These are phyloP conservation scores for Ditylenchus dipsaci DNA, from an alignment of 1,140 invertebrate species.

Conservation along the genomic window DNA sequence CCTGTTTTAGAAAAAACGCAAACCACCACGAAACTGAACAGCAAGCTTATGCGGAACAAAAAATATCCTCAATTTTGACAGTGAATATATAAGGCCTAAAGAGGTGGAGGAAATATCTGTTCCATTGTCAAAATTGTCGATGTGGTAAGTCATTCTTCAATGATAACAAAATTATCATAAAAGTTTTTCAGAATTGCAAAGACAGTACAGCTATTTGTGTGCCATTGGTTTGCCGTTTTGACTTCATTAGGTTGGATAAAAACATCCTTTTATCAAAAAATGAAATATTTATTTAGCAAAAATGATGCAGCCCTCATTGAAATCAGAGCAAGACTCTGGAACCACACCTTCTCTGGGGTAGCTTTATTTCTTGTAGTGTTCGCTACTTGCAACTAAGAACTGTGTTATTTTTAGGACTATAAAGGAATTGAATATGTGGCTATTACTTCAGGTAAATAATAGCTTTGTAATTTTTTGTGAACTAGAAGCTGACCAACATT, in stretches of 20 bases:
- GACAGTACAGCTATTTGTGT: slow-evolving; percentile 29
- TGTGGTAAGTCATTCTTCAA: slow-evolving; percentile 25
- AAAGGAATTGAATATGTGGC: slow-evolving; percentile 41
- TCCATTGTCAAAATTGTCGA: slow-evolving; percentile 34
- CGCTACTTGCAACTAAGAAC: slow-evolving; percentile 9
- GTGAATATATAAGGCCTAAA: slow-evolving; percentile 29
- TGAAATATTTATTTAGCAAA: slow-evolving; percentile 34
- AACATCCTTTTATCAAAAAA: background rate
- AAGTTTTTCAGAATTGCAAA: slow-evolving; percentile 36
- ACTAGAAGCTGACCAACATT: no score
- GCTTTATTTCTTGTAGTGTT: slow-evolving; percentile 10
- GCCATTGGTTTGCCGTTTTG: slow-evolving; percentile 38
- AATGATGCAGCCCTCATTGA: slow-evolving; percentile 42
- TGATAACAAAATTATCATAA: background rate
- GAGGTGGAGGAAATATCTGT: slow-evolving; percentile 33
- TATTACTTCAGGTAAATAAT: slow-evolving; percentile 21
- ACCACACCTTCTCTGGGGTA: slow-evolving; percentile 43
- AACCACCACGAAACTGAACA: no score
- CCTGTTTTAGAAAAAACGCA: no score
- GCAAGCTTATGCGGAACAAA: background rate
- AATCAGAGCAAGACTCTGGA: slow-evolving; percentile 40
- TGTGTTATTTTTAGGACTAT: slow-evolving; percentile 36
- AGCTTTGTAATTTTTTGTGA: no score
- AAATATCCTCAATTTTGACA: slow-evolving; percentile 38
- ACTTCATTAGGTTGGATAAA: slow-evolving; percentile 28